Percentiles rank a stretch among this genome's conserved stretches.
Conservation (phyloP, 2,797 vertebrate genomes). For the Menidia menidia region DNA sequence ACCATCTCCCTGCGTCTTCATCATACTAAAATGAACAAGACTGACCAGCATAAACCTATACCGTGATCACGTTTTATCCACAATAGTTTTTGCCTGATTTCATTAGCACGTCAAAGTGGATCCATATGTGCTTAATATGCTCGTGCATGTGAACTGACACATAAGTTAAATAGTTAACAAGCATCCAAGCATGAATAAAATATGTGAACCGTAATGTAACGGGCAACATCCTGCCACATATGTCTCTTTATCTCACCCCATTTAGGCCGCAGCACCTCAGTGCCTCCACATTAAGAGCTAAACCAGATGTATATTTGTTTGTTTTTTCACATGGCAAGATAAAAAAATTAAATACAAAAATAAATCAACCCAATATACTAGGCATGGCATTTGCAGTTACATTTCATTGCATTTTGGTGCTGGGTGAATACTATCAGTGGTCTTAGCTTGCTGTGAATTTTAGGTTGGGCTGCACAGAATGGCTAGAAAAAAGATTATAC, state of each 20-base stretch:
- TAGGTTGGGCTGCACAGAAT: slow-evolving; percentile 18
- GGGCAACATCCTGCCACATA: slow-evolving; percentile 70
- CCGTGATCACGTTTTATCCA: slow-evolving; percentile 19
- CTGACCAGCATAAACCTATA: slow-evolving; percentile 1
- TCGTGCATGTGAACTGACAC: slow-evolving; percentile 76
- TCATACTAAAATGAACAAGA: slow-evolving; percentile 16
- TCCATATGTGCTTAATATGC: slow-evolving; percentile 71
- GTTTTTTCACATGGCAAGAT: slow-evolving; percentile 13
- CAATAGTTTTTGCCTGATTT: slow-evolving; percentile 56
- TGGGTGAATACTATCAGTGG: slow-evolving; percentile 22
- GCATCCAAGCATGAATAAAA: slow-evolving; percentile 71
- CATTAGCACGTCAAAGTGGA: slow-evolving; percentile 74
- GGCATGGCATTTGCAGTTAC: not conserved
- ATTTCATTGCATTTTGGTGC: slow-evolving; percentile 24
- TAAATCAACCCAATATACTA: slow-evolving; percentile 3
- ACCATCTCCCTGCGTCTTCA: not conserved
- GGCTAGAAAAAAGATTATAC: slow-evolving; percentile 25
- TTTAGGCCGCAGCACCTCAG: slow-evolving; percentile 27
- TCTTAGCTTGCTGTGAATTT: slow-evolving; percentile 42
- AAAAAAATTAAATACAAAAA: too few relatives aligned
- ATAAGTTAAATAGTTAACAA: slow-evolving; percentile 74
- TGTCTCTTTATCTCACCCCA: slow-evolving; percentile 34
- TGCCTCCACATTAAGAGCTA: slow-evolving; percentile 20
- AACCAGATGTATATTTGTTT: slow-evolving; percentile 28
- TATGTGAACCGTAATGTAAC: slow-evolving; percentile 65